Evolutionary conservation across 1,140 invertebrate genomes (phyloP), one percentile per base, ranked within the genome.

Genomic region (Drosophila pseudoananassae): DNA sequence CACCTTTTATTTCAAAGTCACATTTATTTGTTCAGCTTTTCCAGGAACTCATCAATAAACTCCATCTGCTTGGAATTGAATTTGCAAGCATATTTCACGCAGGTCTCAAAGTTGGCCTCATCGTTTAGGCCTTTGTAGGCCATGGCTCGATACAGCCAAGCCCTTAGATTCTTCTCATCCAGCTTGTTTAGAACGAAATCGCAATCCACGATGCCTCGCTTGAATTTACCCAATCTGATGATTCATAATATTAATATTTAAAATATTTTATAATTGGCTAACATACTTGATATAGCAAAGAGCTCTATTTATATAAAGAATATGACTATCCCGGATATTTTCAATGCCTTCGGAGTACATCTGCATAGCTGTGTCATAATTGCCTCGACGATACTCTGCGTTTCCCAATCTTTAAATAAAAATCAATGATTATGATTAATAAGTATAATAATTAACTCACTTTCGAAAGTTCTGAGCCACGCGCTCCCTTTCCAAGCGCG

Each of bases 251-350:
- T 7, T 6, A 3, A 9, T 27, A 25, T 6, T 15, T 17, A 23
- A 50, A 12, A 36, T 12, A 36, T 12, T 47, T 15, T 9, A 1
- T 4, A 33, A 9, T 29, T 17, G 2, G 2, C 3, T n/a, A 5
- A 4, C 56, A 73, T 66, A 91, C 91, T 91, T 92, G 14, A 92
- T 91, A 50, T 76, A 92, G 25, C 76, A 95, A 4, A 97, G 92
- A 6, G 95, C 95, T 47, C 96, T 93, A 87, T 97, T 96, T 65
- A 95, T 96, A 92, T 96, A 97, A 1, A 97, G 83, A 47, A 96
- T 92, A 1, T 94, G 92, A 70, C 95, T 96, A 79, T 97, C 96
- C 80, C 94, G 95, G 25, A 96, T 93, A 77, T 95, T 94, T 54
- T 96, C 95, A 12, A 97, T 94, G 0, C 95, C 96, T 82, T 95